Base-by-base conservation (phyloP, 2,888 invertebrate species). In the Macrosiphum euphorbiae region DNA sequence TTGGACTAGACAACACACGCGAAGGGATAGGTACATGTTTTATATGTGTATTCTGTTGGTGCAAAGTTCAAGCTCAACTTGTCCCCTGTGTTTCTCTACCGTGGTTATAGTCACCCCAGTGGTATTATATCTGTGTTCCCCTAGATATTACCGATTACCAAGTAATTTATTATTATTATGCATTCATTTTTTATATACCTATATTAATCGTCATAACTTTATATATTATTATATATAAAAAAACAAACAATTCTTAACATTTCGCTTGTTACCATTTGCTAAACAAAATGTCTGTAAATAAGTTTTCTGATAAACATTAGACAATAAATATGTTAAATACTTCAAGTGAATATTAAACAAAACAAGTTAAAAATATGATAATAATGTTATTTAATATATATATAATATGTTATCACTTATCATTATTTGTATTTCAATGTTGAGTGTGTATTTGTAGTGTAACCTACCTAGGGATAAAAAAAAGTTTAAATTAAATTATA, bases 231-330 rank as follows among this genome's bases (percentile, higher is more conserved):
- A 52, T 84, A 55, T 52, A 84, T 84, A n/a, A 44, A 41, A 52
- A 44, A 44, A 44, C 26, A 26, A 85, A 41, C 35, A 47, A 8
- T 90, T 89, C 61, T 94, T 94, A 50, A 58, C n/a, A 84, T 35
- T 89, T 85, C 41, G 94, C 89, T 94, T 94, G 94, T 94, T 94
- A 94, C 94, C 94, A 94, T 61, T 90, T 89, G 94, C 94, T 90
- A 61, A 89, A 90, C 44, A n/a, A 90, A 58, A 61, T 90, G 44
- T 90, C 41, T 94, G 90, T 94, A 94, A 41, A 89, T 84, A 93
- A 35, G 55, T 93, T 89, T 93, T 84, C 84, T 84, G 44, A 84
- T 61, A 89, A 93, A 93, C 61, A 50, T 94, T 89, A 94, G 94
- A 94, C 94, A 94, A 94, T 94, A 94, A 94, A 52, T 92, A 92